Evolutionary conservation across 2,113 vertebrate genomes (phyloP), one percentile per base, ranked within the genome.

Genomic region (Coptodon rendalli): DNA sequence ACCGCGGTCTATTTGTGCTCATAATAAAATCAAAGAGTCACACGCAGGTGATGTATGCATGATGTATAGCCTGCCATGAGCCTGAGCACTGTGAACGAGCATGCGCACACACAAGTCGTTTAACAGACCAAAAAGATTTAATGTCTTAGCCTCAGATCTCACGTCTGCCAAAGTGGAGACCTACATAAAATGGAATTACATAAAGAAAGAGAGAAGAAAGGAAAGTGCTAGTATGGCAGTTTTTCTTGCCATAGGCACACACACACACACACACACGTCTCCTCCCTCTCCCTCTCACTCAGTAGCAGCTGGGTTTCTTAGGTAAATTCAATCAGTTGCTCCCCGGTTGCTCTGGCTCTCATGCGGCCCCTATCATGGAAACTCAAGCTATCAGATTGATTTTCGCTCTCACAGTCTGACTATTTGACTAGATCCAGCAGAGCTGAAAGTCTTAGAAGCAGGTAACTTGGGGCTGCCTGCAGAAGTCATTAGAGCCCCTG

Each of bases 301-400:
- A 90, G 50, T 94, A 89, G 61, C 86, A 88, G 91, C 83, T 94
- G 86, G 82, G 91, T 71, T 29, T 82, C 83, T 95, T 89, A 92
- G 92, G 87, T 86, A 94, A 94, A 93, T 89, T 85, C 86, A 90
- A 94, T 95, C 93, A 91, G 82, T 81, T 80, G 68, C 87, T 90
- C 90, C 56, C 85, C 3, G 29, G 63, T 90, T 71, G 61, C 81
- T 27, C 17, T 9, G 89, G 91, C 57, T 94, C 90, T 86, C 45
- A 81, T 93, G 73, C 91, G 83, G 88, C 84, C 57, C 80, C 87
- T 89, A 86, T 90, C 80, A 54, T 57, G 29, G 91, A 95, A 95
- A 95, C 90, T 78, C 92, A 53, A 92, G 87, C 89, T 90, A 86
- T 83, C 81, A 86, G 71, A 94, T 95, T 88, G 93, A 95, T 95